Evolutionary conservation across 1,140 invertebrate genomes (phyloP).

Genomic region (Heliothis subflexa): DNA sequence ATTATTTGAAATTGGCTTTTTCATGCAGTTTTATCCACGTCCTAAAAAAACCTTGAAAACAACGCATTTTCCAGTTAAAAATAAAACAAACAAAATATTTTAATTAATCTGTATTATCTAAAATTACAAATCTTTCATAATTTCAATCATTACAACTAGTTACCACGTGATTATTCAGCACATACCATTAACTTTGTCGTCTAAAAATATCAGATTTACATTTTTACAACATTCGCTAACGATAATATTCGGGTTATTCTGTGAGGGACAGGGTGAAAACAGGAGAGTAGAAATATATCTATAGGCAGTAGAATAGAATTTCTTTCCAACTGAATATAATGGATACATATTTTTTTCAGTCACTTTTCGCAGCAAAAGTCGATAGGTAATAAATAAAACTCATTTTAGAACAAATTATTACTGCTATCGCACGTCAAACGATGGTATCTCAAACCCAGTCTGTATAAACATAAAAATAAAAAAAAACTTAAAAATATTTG

Average conservation of each 20-base stretch:
- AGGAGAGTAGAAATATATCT: conserved; percentile 10
- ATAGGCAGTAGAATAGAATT: conserved; percentile 27
- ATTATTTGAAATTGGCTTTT: too few relatives aligned
- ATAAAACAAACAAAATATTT: conserved; percentile 62
- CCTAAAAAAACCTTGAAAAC: too few relatives aligned
- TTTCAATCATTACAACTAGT: conserved; percentile 80
- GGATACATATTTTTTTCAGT: background rate
- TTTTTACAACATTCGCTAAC: conserved; percentile 72
- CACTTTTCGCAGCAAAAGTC: background rate
- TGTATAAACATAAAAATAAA: background rate
- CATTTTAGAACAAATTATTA: background rate
- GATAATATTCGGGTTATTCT: conserved; percentile 27
- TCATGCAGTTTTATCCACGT: too few relatives aligned
- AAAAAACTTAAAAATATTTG: background rate
- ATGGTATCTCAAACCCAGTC: background rate
- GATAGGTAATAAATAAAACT: background rate
- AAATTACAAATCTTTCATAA: conserved; percentile 85
- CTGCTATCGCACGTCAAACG: too few relatives aligned
- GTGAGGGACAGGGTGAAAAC: background rate
- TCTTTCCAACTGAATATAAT: conserved; percentile 3
- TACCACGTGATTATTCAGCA: conserved; percentile 76
- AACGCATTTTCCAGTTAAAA: conserved; percentile 20
- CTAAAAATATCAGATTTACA: conserved; percentile 82
- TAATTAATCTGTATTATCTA: conserved; percentile 82
- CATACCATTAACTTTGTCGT: conserved; percentile 67